Base-by-base conservation (phyloP, 2,113 vertebrate species). In the Synodontis membranacea region DNA sequence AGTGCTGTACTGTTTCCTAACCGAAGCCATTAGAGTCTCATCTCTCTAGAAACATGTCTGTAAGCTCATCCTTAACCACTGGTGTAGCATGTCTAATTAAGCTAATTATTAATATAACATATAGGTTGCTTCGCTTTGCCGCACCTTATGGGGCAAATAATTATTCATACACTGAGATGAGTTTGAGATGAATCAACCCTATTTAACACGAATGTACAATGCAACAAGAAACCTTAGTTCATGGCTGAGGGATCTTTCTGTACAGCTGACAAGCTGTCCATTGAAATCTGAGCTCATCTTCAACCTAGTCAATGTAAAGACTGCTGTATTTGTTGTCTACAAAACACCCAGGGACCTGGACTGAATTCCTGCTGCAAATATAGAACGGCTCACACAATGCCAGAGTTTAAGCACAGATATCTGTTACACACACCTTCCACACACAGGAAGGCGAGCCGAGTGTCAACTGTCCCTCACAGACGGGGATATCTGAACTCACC, bases 401-500 rank as follows among this genome's bases (percentile, higher is more conserved):
- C 39, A 37, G 46, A 66, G 75, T 44, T 34, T 39, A 28, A 64
- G 46, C 37, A 60, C 9, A 19, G 68, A 46, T 81, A 46, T 82
- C 50, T 25, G 52, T 44, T 50, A 34, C 85, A 62, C 80, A 60
- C 84, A 50, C 79, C 76, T 72, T 82, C 21, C 64, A 81, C 64
- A 58, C 2, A 42, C 84, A 85, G 74, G 74, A 85, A 80, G 25
- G 39, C 44, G 17, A 21, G 37, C 60, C 44, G 14, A 64, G 76
- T 80, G 39, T 62, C 31, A 37, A 52, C 56, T 52, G 46, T 52
- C 78, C 79, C 60, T 44, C 58, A 60, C 31, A 86, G 84, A 86
- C 70, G 58, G 46, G 10, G 17, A 64, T 70, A 85, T 84, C 34
- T 86, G 68, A 84, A 44, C 37, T 86, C 76, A 88, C 48, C 34